Evolutionary conservation across 2,888 invertebrate species (phyloP).

Genomic region (Latrodectus elegans): DNA sequence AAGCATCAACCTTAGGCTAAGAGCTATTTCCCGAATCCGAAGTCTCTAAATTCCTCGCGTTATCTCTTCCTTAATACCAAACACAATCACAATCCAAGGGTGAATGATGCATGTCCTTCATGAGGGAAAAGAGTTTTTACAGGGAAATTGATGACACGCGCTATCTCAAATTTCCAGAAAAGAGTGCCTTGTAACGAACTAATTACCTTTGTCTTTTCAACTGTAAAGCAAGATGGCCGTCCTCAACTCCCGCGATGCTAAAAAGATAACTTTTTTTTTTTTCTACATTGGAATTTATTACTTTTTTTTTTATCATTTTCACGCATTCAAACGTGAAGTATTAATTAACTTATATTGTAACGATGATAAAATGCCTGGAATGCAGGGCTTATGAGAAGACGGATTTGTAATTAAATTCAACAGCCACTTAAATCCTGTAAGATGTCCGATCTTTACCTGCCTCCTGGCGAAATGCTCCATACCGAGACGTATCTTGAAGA

Average conservation of each 20-base stretch:
- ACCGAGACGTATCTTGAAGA: background rate
- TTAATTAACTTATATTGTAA: conserved; percentile 58
- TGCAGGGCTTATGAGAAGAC: background rate
- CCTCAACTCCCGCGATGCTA: background rate
- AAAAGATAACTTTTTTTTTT: background rate
- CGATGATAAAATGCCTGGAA: conserved; percentile 16
- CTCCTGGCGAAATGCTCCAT: background rate
- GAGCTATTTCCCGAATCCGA: conserved; percentile 39
- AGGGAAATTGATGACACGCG: conserved; percentile 53
- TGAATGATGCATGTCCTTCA: conserved; percentile 56
- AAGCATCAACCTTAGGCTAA: conserved; percentile 21
- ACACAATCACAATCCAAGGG: conserved; percentile 57
- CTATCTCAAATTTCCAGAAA: conserved; percentile 48
- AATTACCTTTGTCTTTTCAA: conserved; percentile 45
- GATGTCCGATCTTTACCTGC: background rate
- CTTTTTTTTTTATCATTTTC: conserved; percentile 18
- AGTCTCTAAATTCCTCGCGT: conserved; percentile 39
- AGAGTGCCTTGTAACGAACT: conserved; percentile 49
- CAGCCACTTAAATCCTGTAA: background rate
- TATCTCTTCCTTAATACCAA: conserved; percentile 49
- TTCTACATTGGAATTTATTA: background rate
- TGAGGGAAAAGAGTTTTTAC: conserved; percentile 47
- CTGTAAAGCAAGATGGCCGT: conserved; percentile 24
- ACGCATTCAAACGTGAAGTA: conserved; percentile 46
- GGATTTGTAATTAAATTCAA: conserved; percentile 44